A percentile compares a stretch with the other conserved stretches of the same genome.
Conservation (phyloP, 2,797 vertebrate genomes). For the Orientallactaga sibirica region DNA sequence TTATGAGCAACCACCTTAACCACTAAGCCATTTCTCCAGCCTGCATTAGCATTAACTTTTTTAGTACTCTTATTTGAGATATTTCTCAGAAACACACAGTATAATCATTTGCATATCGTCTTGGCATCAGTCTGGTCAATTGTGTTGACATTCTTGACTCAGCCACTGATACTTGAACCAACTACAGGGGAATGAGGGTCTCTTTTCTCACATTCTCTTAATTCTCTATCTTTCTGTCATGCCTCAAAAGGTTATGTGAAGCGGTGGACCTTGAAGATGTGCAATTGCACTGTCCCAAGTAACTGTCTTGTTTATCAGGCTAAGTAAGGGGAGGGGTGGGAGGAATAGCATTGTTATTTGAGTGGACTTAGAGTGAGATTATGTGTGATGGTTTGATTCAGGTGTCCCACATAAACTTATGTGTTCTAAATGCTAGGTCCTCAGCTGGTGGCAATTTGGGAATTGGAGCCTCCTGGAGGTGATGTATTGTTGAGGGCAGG, state of each 20-base stretch:
- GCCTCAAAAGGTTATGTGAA: neutral
- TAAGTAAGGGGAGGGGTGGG: neutral
- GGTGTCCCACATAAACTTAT: too few relatives aligned
- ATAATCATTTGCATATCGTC: too few relatives aligned
- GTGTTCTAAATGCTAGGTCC: too few relatives aligned
- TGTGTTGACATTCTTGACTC: slow-evolving; percentile 4
- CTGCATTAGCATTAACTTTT: neutral
- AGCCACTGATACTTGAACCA: neutral
- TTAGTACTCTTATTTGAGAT: neutral
- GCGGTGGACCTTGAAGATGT: neutral
- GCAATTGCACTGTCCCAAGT: neutral
- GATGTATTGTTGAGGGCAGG: too few relatives aligned
- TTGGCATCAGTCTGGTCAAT: neutral
- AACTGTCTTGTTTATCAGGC: neutral
- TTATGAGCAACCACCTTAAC: too few relatives aligned
- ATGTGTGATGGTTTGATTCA: too few relatives aligned
- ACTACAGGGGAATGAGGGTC: neutral
- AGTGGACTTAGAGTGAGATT: neutral
- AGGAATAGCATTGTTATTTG: neutral
- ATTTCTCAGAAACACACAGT: neutral
- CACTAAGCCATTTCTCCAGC: too few relatives aligned
- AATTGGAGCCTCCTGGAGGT: too few relatives aligned
- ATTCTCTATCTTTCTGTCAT: neutral
- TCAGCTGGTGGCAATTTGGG: too few relatives aligned
- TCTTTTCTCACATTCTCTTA: neutral